Base-by-base conservation (phyloP, 2,797 vertebrate genomes). In the Harpagifer antarcticus region DNA sequence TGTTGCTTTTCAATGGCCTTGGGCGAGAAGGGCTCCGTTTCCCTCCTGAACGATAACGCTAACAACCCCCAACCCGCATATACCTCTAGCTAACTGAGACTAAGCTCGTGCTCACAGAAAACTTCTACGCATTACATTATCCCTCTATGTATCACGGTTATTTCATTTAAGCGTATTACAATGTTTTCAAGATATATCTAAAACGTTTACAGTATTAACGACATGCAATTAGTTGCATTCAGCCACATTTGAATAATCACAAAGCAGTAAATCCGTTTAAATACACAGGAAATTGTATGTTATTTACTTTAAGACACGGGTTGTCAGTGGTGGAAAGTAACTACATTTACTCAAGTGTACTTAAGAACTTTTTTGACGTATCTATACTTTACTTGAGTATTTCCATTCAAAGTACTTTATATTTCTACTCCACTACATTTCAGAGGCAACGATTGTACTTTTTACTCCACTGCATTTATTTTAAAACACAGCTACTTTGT, bases 31-130 rank as follows among this genome's bases (percentile, higher is more conserved):
- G 13, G 62, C 43, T 55, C 10, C 53, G 16, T 85, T 87, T 89
- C 87, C 86, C 84, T 88, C 87, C 84, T 66, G 37, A 57, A 13
- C 55, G 54, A 15, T 37, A 75, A 65, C 63, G n/a, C 17, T 60
- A 63, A 78, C 80, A 79, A 52, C 83, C 85, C 79, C 81, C 83
- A 76, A 17, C 53, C 20, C 44, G 4, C 70, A 60, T 37, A n/a
- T 14, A 23, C 0, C 27, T 15, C 3, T 1, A 15, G 19, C 47
- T 23, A 27, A 17, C 42, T 45, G 12, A 14, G 33, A 23, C 5
- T 7, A 3, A 13, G 52, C 9, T 9, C 4, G 14, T 11, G 31
- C 17, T 16, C 15, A 60, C 1, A 45, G 27, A 19, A 8, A 40
- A 50, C 5, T 2, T 2, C 17, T 45, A 33, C 15, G 17, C 1